Evolutionary conservation across 2,113 vertebrate species (phyloP).

Genomic region (Coreoperca whiteheadi): DNA sequence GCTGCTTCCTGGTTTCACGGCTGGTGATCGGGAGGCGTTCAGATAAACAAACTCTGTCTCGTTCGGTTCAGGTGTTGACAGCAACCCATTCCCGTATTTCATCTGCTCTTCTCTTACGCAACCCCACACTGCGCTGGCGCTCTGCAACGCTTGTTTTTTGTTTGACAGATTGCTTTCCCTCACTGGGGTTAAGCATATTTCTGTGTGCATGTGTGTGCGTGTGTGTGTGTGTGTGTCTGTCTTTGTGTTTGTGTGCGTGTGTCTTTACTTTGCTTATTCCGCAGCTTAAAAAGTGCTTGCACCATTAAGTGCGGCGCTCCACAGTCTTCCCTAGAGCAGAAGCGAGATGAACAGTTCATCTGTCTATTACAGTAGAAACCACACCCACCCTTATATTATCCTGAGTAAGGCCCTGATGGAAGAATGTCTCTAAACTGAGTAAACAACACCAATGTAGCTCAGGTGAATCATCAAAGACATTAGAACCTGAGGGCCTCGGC

Average conservation of each 20-base stretch:
- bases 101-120: conserved; percentile 74
- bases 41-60: conserved; percentile 76
- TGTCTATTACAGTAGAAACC: conserved; percentile 48
- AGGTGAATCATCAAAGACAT: conserved; percentile 45
- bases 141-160: conserved; percentile 26
- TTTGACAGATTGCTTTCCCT: conserved; percentile 35
- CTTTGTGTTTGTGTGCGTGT: conserved; percentile 35
- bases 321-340: conserved; percentile 30
- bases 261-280: conserved; percentile 64
- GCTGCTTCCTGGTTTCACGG: conserved; percentile 83
- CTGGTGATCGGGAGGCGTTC: conserved; percentile 67
- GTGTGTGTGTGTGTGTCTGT: conserved; percentile 38
- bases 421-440: conserved; percentile 24
- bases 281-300: conserved; percentile 58
- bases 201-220: conserved; percentile 17
- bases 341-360: conserved; percentile 52
- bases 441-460: conserved; percentile 33
- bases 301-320: conserved; percentile 44
- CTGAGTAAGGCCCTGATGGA: conserved; percentile 42
- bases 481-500: background rate
- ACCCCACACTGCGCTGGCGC: conserved; percentile 33
- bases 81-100: conserved; percentile 76
- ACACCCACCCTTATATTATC: conserved; percentile 31
- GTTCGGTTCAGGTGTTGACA: conserved; percentile 75
- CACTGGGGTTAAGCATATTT: conserved; percentile 37